Base-by-base conservation (phyloP, 2,113 vertebrate species). In the Cathartes aura region DNA sequence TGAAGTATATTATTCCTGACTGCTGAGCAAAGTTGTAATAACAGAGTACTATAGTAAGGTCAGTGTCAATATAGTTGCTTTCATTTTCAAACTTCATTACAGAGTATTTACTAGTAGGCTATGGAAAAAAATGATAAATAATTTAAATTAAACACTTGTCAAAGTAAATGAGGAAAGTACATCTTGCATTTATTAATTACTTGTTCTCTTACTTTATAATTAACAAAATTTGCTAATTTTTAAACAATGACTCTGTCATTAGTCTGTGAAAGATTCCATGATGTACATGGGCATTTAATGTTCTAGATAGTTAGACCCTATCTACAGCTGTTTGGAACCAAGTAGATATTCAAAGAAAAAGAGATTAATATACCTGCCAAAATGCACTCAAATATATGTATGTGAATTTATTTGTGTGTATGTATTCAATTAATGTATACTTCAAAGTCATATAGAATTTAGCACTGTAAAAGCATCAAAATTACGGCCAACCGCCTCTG, bases 261-360 rank as follows among this genome's bases (percentile, higher is more conserved):
- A 70, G 34, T 38, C 53, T 90, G 70, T n/a, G 18, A 80, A 71
- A 64, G 0, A 56, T 82, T 73, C 42, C 34, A 36, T 58, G 45
- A 20, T 53, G 66, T 43, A 74, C 68, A 42, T 47, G 76, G 79
- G 47, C 66, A 80, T 87, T 73, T 62, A 72, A 59, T 21, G 23
- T 62, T 60, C 40, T n/a, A n/a, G n/a, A n/a, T n/a, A 60, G 62
- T 68, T 89, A 70, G 63, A 83, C 62, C 85, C n/a, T 76, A 62
- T 78, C 78, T 94, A 79, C 47, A 95, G 56, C 56, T 88, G 27
- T 90, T 83, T 93, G 26, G 26, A 97, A 86, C 50, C 34, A 58
- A 90, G 40, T 32, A 89, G 67, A 50, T 60, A 80, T 36, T 62
- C 64, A 93, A 79, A 90, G 32, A 78, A 89, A 48, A 38, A 40